A percentile compares a stretch with the other conserved stretches of the same genome.
phyloP scores from a whole-genome alignment of 1,140 invertebrate species.

The Polypedilum pembai region DNA sequence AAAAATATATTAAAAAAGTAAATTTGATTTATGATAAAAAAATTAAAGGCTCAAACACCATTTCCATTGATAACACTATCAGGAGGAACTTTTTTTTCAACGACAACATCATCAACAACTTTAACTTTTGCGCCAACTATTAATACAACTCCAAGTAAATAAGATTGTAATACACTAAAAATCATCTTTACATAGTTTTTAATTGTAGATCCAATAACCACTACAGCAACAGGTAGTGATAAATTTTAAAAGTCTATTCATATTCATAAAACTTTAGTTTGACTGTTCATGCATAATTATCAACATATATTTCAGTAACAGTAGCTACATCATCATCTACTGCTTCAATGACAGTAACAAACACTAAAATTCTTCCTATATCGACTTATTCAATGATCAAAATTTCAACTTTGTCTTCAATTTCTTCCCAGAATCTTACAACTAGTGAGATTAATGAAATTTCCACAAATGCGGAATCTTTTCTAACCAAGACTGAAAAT shows the following conservation, averaged over 20 bases:
- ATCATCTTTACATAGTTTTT: too few species aligned
- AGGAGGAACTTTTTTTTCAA: slow-evolving; percentile 30
- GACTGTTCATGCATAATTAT: background rate
- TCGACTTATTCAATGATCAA: background rate
- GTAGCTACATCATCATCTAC: background rate
- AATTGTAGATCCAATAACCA: background rate
- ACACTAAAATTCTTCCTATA: background rate
- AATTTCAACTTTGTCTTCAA: background rate
- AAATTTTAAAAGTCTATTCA: background rate
- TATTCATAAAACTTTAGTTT: background rate
- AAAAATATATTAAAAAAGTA: too few species aligned
- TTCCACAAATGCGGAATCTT: background rate
- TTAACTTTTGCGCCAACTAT: background rate
- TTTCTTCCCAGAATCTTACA: background rate
- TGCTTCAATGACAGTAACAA: background rate
- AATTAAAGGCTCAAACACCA: slow-evolving; percentile 30
- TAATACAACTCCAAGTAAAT: background rate
- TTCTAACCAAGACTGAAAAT: background rate
- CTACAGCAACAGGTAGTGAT: background rate
- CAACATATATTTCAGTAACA: background rate
- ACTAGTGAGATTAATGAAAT: background rate
- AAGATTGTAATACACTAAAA: too few species aligned
- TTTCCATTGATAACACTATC: slow-evolving; percentile 37
- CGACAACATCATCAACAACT: slow-evolving; percentile 30
- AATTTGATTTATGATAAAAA: background rate